Conservation (phyloP, 2,888 invertebrate species). For the Perithous albicinctus region DNA sequence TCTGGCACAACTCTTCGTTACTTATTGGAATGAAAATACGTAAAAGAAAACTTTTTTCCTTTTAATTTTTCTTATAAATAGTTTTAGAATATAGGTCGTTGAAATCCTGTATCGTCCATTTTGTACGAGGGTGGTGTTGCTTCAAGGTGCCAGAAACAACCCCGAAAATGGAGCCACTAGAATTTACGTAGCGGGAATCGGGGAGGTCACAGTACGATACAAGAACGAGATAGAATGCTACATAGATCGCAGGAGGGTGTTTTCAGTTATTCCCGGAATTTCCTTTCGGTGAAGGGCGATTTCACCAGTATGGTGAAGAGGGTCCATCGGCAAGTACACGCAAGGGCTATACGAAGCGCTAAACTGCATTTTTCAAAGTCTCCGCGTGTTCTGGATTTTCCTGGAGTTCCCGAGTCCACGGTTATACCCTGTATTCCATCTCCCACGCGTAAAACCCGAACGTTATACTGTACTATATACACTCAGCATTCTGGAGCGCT, state of each 20-base stretch:
- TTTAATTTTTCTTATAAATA: not conserved
- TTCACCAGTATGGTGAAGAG: conserved; percentile 18
- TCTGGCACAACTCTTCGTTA: not conserved
- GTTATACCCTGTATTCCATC: conserved; percentile 31
- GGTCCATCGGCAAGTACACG: conserved; percentile 38
- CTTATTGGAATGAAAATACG: not conserved
- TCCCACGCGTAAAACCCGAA: conserved; percentile 49
- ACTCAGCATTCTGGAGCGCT: conserved; percentile 79
- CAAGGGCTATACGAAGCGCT: conserved; percentile 57
- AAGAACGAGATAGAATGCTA: conserved; percentile 50
- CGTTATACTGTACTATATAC: conserved; percentile 55
- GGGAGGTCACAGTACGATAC: conserved; percentile 1
- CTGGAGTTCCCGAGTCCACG: conserved; percentile 37
- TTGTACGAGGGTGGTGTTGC: conserved; percentile 14
- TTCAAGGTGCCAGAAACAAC: conserved; percentile 48
- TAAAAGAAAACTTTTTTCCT: not conserved
- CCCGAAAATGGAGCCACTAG: conserved; percentile 53
- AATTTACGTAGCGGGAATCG: conserved; percentile 59
- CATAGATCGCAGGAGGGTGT: conserved; percentile 62
- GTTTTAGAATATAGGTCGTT: not conserved
- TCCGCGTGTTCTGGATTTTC: conserved; percentile 76
- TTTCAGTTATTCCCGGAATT: conserved; percentile 78
- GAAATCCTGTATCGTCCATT: conserved; percentile 44
- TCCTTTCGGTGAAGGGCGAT: conserved; percentile 65
- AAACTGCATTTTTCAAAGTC: conserved; percentile 80